A percentile compares a stretch with the other conserved stretches of the same genome.
Evolutionary conservation across 2,797 vertebrate species (phyloP).

Genomic region (Knipowitschia caucasica): DNA sequence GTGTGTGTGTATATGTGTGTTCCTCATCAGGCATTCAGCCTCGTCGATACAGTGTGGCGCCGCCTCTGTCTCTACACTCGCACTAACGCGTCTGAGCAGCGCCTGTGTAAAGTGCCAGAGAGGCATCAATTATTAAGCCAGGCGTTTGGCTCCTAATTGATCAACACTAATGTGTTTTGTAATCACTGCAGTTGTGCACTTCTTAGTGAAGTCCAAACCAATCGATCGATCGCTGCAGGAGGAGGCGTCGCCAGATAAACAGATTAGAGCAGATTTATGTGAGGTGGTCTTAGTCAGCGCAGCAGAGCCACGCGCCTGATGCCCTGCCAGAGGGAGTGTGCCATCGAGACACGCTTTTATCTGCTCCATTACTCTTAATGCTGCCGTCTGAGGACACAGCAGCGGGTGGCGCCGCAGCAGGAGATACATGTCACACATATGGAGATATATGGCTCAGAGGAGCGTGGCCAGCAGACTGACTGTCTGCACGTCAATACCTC

Average conservation of each 20-base stretch:
- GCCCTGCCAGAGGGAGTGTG: conserved; percentile 13
- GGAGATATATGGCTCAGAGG: conserved; percentile 78
- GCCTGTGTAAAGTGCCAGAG: conserved; percentile 58
- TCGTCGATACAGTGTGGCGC: conserved; percentile 93
- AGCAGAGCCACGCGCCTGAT: conserved; percentile 24
- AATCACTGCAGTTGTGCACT: conserved; percentile 98
- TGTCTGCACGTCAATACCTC: conserved; percentile 73
- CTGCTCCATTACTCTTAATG: conserved; percentile 58
- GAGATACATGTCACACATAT: conserved; percentile 76
- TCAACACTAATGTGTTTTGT: conserved; percentile 99
- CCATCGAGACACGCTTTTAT: conserved; percentile 31
- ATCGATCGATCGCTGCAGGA: conserved; percentile 82
- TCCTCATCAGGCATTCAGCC: conserved; percentile 96
- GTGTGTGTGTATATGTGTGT: too few relatives aligned
- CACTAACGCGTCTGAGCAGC: conserved; percentile 78
- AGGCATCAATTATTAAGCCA: conserved; percentile 97
- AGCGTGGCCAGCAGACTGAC: conserved; percentile 71
- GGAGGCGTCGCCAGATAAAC: conserved; percentile 50
- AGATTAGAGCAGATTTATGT: conserved; percentile 45
- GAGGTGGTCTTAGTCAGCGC: conserved; percentile 19
- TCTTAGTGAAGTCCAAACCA: conserved; percentile 97
- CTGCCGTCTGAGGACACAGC: conserved; percentile 68
- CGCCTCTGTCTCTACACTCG: conserved; percentile 61
- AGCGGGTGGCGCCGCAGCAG: conserved; percentile 64
- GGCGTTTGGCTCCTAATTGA: conserved; percentile 97